A percentile compares a stretch with the other conserved stretches of the same genome.
These are phyloP conservation scores for Nothoprocta perdicaria DNA, from an alignment of 2,113 vertebrate species.

Conservation along the genomic window DNA sequence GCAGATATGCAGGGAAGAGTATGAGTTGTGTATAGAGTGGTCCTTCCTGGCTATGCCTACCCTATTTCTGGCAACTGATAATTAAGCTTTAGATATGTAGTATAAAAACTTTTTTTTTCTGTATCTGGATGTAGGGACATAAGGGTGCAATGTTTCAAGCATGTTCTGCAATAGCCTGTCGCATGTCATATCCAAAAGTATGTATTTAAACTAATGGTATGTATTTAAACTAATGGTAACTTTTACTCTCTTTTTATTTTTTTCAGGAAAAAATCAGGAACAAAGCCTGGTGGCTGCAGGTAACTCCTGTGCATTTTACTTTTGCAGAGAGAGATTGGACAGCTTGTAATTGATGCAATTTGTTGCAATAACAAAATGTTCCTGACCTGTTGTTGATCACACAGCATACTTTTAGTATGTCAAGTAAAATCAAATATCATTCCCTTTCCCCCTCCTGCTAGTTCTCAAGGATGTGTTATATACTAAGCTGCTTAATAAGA, in stretches of 20 bases:
- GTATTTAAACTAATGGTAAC: neutral
- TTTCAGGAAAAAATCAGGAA: neutral
- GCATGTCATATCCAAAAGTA: neutral
- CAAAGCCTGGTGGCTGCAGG: neutral
- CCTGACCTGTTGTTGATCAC: constrained; percentile 49
- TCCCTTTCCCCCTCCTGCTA: constrained; percentile 5
- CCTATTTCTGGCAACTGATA: neutral
- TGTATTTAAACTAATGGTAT: neutral
- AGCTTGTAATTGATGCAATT: constrained; percentile 66
- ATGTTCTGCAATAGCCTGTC: neutral
- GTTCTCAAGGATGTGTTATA: constrained; percentile 34
- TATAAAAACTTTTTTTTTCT: neutral
- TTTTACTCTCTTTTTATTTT: neutral
- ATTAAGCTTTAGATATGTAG: neutral
- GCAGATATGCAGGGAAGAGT: neutral
- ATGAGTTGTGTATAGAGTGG: neutral
- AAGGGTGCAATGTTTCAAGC: neutral
- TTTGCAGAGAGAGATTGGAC: constrained; percentile 15
- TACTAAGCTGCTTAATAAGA: constrained; percentile 22
- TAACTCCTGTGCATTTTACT: neutral
- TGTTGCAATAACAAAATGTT: constrained; percentile 62
- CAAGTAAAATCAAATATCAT: constrained; percentile 53
- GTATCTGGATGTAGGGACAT: neutral
- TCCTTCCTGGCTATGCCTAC: neutral
- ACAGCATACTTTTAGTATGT: constrained; percentile 58